Evolutionary conservation across 1,140 invertebrate genomes (phyloP), one percentile per base, ranked within the genome.

Genomic region (Listronotus oregonensis): DNA sequence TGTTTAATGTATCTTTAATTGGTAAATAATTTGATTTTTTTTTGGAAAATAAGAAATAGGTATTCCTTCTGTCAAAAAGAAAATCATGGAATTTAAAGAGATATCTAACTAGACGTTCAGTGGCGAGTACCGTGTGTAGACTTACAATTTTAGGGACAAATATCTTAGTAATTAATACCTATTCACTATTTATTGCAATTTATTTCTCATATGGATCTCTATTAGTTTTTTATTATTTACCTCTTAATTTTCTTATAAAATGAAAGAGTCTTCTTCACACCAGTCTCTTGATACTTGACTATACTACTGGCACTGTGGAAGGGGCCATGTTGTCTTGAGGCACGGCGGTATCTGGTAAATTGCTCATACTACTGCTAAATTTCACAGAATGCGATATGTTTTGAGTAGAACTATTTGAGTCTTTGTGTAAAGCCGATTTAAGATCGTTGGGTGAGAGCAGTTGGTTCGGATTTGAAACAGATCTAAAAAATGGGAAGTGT

Each of bases 281-380:
- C 49, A 15, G 60, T 64, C 7, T 66, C 62, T 34, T 47, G 14
- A 50, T 56, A 56, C 17, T 32, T 43, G 42, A 49, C 64, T 40
- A 71, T 15, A 60, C 60, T 69, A 34, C 63, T 67, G 21, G 67
- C 62, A 62, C 67, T 9, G 69, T 67, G 39, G 56, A 71, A 27
- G 67, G 59, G 31, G 44, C 66, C n/a, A 71, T 42, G 40, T 65
- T 61, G 40, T 52, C 67, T 9, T 69, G 55, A 42, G 55, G 59
- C 51, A 64, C 50, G 27, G 40, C 40, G 18, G 50, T 54, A n/a
- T 43, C 27, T 1, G 60, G 60, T 15, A 63, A 63, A 54, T 63
- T 54, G 21, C 39, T 54, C 60, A 63, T 63, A 47, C 67, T 68
- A 31, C 51, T 62, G 31, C 49, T 71, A 58, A 71, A 71, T 55